These are phyloP conservation scores for Aspidiotus destructor DNA, from an alignment of 2,888 invertebrate genomes.

Conservation along the genomic window DNA sequence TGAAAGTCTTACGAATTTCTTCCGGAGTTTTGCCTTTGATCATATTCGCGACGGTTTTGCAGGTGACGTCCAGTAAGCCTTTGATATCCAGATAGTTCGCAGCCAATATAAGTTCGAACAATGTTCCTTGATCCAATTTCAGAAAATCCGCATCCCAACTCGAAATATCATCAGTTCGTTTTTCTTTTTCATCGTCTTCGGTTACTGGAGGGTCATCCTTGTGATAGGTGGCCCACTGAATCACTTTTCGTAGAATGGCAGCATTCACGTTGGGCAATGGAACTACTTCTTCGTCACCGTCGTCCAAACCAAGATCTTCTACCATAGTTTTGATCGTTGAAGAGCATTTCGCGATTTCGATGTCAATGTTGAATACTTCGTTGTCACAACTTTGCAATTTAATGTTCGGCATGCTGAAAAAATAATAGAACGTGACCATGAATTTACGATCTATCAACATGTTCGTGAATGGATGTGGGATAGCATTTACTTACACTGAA, in stretches of 20 bases:
- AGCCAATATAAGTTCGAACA: conserved; percentile 47
- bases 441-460: too few relatives aligned
- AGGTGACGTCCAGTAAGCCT: conserved; percentile 90
- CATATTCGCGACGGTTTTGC: conserved; percentile 98
- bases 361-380: conserved; percentile 90
- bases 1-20: conserved; percentile 92
- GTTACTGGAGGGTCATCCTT: conserved; percentile 92
- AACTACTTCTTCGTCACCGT: conserved; percentile 87
- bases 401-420: conserved; percentile 75
- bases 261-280: conserved; percentile 96
- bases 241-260: conserved; percentile 87
- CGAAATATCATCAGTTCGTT: conserved; percentile 96
- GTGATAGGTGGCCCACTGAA: conserved; percentile 87
- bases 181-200: conserved; percentile 94
- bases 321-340: conserved; percentile 98
- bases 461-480: too few relatives aligned
- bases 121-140: conserved; percentile 86
- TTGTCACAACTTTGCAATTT: conserved; percentile 91
- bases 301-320: conserved; percentile 79
- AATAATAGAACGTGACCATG: too few relatives aligned
- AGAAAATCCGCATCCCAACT: conserved; percentile 99
- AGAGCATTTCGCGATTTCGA: conserved; percentile 94
- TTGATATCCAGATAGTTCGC: conserved; percentile 96
- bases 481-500: too few relatives aligned
- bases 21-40: conserved; percentile 97